Evolutionary conservation across 2,113 vertebrate genomes (phyloP), one percentile per base, ranked within the genome.

Genomic region (Cettia cetti): DNA sequence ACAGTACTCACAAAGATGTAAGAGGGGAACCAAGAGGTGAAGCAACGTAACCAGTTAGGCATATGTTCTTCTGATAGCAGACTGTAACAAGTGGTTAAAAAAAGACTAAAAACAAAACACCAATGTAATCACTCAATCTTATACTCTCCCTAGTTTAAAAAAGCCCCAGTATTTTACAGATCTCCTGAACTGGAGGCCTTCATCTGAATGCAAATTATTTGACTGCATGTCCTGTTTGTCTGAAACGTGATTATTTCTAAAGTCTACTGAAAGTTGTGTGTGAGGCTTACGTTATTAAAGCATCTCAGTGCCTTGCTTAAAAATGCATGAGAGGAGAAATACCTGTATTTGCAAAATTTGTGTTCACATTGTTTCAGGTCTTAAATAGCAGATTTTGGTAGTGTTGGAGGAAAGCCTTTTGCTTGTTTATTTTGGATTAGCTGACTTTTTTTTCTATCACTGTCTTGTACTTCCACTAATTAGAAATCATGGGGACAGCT

Each of bases 101-200:
- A 70, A 63, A 72, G 23, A 49, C 9, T 44, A 18, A 64, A 14
- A 80, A 19, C 6, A 52, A 42, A 20, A n/a, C 14, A 37, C 2
- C 11, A 10, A 49, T 85, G 27, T 27, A 26, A 23, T 78, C 1
- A 2, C 7, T 69, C 13, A 15, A 26, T 45, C 28, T 65, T 60
- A 22, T 26, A 33, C 7, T 45, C 11, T 39, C 1, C 6, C 35
- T 77, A 20, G 13, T 78, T 82, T 52, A n/a, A 59, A 71, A 82
- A 59, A 17, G 0, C 0, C 1, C 3, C 8, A 13, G 5, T n/a
- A 16, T 68, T 84, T 69, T 69, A 54, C 40, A 83, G 30, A 28
- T 4, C 60, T 64, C 4, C 15, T 56, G 20, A 64, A 27, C 12
- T 47, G 27, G 27, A 60, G 26, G 7, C 33, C 60, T 77, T 18